These are phyloP conservation scores for Yponomeuta sedellus DNA, from an alignment of 2,888 invertebrate species.

Conservation along the genomic window DNA sequence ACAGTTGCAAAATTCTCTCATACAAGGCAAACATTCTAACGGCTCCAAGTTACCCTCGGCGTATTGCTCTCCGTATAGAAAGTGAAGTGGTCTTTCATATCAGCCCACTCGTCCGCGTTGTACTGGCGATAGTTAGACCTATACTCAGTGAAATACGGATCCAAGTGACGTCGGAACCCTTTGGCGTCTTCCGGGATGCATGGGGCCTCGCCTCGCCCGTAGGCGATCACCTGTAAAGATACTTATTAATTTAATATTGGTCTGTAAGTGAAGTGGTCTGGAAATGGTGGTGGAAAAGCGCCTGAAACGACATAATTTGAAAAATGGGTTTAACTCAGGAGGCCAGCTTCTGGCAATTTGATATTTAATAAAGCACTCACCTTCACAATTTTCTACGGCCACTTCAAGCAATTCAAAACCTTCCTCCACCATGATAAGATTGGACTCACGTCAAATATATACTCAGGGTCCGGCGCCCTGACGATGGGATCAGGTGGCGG, in stretches of 20 bases:
- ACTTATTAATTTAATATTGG: background rate
- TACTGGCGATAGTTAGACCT: conserved; percentile 50
- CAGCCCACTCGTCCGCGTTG: conserved; percentile 53
- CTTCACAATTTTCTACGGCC: too few relatives aligned
- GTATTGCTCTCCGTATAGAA: conserved; percentile 45
- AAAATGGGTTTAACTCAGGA: too few relatives aligned
- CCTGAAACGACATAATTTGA: too few relatives aligned
- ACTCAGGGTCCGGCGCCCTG: conserved; percentile 55
- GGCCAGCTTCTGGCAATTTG: background rate
- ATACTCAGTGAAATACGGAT: conserved; percentile 61
- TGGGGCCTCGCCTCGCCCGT: conserved; percentile 59
- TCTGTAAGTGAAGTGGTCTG: too few relatives aligned
- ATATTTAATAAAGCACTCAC: too few relatives aligned
- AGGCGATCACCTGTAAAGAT: conserved; percentile 47
- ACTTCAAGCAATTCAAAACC: too few relatives aligned
- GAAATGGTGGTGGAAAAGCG: too few relatives aligned
- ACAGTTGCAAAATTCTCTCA: too few relatives aligned
- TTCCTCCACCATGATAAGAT: background rate
- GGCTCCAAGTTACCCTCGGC: background rate
- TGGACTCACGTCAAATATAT: conserved; percentile 57
- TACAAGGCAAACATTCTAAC: background rate
- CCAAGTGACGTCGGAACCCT: conserved; percentile 48
- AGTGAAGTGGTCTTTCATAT: conserved; percentile 65
- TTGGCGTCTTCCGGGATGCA: conserved; percentile 44
- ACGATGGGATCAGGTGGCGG: conserved; percentile 48